Base-by-base conservation (phyloP, 2,888 invertebrate genomes). In the Argyresthia albistria region DNA sequence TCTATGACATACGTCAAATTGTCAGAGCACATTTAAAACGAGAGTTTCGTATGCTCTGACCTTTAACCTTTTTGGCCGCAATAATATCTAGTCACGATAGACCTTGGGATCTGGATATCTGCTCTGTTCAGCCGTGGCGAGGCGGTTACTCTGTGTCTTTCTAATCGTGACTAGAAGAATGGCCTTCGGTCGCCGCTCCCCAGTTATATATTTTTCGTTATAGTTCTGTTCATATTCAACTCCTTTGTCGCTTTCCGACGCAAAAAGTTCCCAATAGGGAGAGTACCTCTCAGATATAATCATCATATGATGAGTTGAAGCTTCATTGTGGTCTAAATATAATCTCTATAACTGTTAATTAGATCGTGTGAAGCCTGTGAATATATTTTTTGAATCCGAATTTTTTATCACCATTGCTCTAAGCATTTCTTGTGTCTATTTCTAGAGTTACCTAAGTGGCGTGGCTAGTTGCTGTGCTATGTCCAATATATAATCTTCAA, bases 111-210 rank as follows among this genome's bases (percentile, higher is more conserved):
- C 63, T 67, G 70, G 67, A 62, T 64, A 64, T 66, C 66, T 61
- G 61, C 59, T 61, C 52, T 36, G 43, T 54, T 52, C 39, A 48
- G 49, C 50, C 36, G 48, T 52, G 45, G 43, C 52, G 51, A 37
- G 48, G 48, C 35, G 53, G 51, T 48, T 54, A 46, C 36, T 43
- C 64, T 59, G 57, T 59, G 70, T 80, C 80, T 82, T 53, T 57
- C 56, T 55, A 55, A 57, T 76, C 83, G 83, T 84, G 83, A 81
- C 81, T 72, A 61, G 71, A 57, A 52, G 42, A 54, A 54, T 67
- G 76, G 77, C 81, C 81, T 82, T 81, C 80, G 75, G 61, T 62
- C 65, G 71, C 77, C 82, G 77, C 75, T 79, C 82, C 82, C 80
- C 73, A 74, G 37, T 66, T 67, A 67, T 65, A 50, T 45, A 68